A percentile compares a stretch with the other conserved stretches of the same genome.
phyloP scores from a whole-genome alignment of 2,113 vertebrate genomes.

The Muntiacus reevesi region DNA sequence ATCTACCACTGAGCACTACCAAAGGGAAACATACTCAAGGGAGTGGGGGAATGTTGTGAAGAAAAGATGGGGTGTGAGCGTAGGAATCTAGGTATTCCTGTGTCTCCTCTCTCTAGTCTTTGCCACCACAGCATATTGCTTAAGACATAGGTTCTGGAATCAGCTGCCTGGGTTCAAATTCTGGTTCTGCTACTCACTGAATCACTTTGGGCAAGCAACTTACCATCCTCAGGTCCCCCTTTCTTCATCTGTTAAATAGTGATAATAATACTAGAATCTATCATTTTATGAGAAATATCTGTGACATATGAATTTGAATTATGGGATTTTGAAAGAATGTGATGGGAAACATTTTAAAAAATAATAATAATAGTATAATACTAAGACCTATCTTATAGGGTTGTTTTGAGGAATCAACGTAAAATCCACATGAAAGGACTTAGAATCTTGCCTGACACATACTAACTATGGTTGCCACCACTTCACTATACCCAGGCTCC shows the following conservation, averaged over 20 bases:
- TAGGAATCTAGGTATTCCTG: background rate
- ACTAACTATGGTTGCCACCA: background rate
- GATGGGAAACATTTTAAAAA: background rate
- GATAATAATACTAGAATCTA: background rate
- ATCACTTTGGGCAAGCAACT: background rate
- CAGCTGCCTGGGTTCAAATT: background rate
- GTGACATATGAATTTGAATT: background rate
- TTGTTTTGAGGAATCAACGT: background rate
- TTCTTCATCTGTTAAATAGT: background rate
- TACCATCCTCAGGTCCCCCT: background rate
- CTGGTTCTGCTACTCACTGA: background rate
- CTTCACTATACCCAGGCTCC: background rate
- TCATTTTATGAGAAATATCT: background rate
- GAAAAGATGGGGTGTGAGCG: background rate
- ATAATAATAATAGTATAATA: background rate
- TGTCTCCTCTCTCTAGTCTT: background rate
- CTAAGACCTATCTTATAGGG: background rate
- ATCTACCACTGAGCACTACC: background rate
- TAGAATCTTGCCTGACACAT: background rate
- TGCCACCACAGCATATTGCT: background rate
- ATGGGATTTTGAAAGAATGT: background rate
- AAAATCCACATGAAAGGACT: background rate
- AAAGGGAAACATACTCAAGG: background rate
- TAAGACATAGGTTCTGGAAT: background rate
- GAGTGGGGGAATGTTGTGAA: background rate